Base-by-base conservation (phyloP, 30 jellyfish, hydroid and myxozoan species). In the Aurelia aurita region DNA sequence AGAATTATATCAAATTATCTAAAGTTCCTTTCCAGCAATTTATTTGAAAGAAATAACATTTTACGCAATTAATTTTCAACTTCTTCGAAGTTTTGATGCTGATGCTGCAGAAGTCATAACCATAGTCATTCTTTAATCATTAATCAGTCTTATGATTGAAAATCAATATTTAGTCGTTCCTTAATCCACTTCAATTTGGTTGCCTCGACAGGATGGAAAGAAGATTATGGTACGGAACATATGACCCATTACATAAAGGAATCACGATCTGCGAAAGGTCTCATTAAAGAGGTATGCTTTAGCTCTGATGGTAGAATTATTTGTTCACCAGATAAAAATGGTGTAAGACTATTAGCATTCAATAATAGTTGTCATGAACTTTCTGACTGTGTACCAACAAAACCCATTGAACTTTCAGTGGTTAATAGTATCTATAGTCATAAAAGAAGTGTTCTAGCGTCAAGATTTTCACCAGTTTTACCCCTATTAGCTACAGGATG, bases 281-380 rank as follows among this genome's bases (percentile, higher is more conserved):
- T 32, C 81, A 94, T 94, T 45, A 94, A 94, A 74, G 99, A 94
- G 53, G 73, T 86, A 23, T 88, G 97, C 79, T 94, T 80, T 45
- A 88, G 88, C 44, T 22, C 89, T 0, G 99, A 94, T 68, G 99
- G 99, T 28, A 53, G 96, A 43, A 25, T 94, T 29, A 78, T 94
- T 27, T 66, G 97, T 54, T 94, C 99, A 2, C 99, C 99, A 5
- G 89, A 71, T 80, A 95, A 95, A 23, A 94, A 94, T 67, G 96
- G 99, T 29, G 81, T 94, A 12, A 58, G 99, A 32, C 66, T 94
- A 8, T 77, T 94, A 8, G 91, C 97, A 5, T 94, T 83, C 69
- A 70, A 72, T 35, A 49, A 69, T 5, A 69, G 51, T 58, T 93
- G 98, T 72, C 47, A 49, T 34, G 96, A 80, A 61, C 85, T 87